Evolutionary conservation across 2,113 vertebrate species (phyloP).

Genomic region (Globicephala melas): DNA sequence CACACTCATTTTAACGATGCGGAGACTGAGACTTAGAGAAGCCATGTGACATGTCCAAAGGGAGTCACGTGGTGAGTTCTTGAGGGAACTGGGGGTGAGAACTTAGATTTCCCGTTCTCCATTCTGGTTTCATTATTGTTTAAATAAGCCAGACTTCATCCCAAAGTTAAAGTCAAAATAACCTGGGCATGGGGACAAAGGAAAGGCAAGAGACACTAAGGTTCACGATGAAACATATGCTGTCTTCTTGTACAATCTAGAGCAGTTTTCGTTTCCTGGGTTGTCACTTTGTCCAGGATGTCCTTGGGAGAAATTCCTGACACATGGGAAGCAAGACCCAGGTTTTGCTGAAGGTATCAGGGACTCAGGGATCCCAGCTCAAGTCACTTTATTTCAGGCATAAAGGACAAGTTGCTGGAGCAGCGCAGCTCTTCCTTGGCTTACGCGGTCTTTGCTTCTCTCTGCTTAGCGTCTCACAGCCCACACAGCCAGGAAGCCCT

Average conservation of each 20-base stretch:
- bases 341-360: neutral
- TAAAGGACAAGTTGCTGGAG: conserved; percentile 72
- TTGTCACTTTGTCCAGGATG: neutral
- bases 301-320: neutral
- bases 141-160: neutral
- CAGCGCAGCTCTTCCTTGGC: conserved; percentile 68
- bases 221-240: neutral
- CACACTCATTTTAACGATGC: neutral
- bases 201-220: neutral
- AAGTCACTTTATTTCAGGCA: conserved; percentile 83
- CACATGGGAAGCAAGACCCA: neutral
- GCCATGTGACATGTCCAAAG: neutral
- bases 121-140: neutral
- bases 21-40: neutral
- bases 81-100: neutral
- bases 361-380: conserved; percentile 47
- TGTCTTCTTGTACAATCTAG: neutral
- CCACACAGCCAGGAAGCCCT: conserved; percentile 81
- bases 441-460: conserved; percentile 76
- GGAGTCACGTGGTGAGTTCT: neutral
- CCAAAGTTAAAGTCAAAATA: neutral
- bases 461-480: conserved; percentile 81
- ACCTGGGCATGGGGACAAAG: neutral
- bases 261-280: neutral
- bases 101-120: neutral